Base-by-base conservation (phyloP, 2,888 invertebrate genomes). In the Drosophila subsilvestris region DNA sequence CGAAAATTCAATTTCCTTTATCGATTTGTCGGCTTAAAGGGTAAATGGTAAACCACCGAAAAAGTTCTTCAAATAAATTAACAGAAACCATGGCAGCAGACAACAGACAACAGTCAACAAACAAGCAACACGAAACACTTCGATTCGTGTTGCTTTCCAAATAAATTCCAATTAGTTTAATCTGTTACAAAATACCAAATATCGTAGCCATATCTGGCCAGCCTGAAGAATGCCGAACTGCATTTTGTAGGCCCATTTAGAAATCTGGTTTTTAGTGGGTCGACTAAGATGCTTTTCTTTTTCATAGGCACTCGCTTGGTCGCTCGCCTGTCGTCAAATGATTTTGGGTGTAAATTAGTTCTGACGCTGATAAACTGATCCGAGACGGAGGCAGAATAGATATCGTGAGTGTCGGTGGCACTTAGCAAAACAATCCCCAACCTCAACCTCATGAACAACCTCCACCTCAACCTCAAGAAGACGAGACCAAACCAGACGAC, bases 81-180 rank as follows among this genome's bases (percentile, higher is more conserved):
- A 3, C 7, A 14, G 37, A 37, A 14, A 37, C 37, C 37, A 37
- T 37, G 37, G 37, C 14, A 27, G 6, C 27, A 27, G 27, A 27
- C 8, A 8, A 9, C 27, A 27, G 43, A 25, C 42, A 20, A 48
- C 22, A 14, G 50, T 42, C 57, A 17, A 25, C 54, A 61, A 65
- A 63, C 79, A 59, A 63, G 67, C 79, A 44, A 76, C 9, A 32
- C 27, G 54, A 53, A 55, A 20, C 43, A 71, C 37, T 37, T n/a
- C 2, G 37, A 14, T n/a, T 68, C 42, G 20, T 37, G 32, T 6
- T 54, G 63, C 51, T 63, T 62, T 20, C 47, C 57, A 48, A 69
- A 86, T 79, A 70, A 76, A 85, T 79, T 87, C 82, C 63, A 87
- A 82, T 82, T 87, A 79, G 74, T 80, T 57, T 58, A 76, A 67